Percentiles rank a stretch among this genome's conserved stretches.
phyloP scores from a whole-genome alignment of 1,140 invertebrate species.

The Zaprionus camerounensis region DNA sequence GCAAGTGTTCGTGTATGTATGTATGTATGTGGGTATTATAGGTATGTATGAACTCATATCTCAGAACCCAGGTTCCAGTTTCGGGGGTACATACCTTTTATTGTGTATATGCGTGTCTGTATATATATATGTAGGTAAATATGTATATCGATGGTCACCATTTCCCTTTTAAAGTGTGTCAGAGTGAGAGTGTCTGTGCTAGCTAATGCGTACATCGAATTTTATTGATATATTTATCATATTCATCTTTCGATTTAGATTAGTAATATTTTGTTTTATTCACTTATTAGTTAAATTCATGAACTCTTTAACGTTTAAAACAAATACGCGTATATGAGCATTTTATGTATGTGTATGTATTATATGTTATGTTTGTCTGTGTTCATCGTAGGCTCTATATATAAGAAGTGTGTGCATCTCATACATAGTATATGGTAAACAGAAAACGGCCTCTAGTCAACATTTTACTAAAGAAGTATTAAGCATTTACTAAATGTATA shows the following conservation, averaged over 20 bases:
- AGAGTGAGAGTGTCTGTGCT: conserved; percentile 33
- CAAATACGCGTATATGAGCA: conserved; percentile 49
- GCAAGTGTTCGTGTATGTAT: conserved; percentile 22
- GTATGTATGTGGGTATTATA: neutral
- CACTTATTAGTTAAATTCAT: conserved; percentile 42
- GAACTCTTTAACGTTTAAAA: conserved; percentile 45
- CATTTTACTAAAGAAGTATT: conserved; percentile 52
- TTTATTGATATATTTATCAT: conserved; percentile 46
- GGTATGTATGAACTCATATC: neutral
- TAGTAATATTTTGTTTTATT: conserved; percentile 28
- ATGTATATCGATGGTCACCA: conserved; percentile 77
- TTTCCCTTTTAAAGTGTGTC: conserved; percentile 72
- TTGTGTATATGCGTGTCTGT: conserved; percentile 22
- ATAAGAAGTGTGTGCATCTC: conserved; percentile 35
- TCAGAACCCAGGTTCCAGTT: conserved; percentile 15
- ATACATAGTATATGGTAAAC: conserved; percentile 30
- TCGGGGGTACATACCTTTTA: conserved; percentile 12
- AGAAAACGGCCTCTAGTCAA: conserved; percentile 38
- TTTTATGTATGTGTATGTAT: conserved; percentile 28
- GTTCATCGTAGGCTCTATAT: conserved; percentile 32
- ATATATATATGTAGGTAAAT: conserved; percentile 54
- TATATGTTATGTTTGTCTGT: conserved; percentile 18
- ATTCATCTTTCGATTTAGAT: conserved; percentile 22
- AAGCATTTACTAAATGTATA: conserved; percentile 32
- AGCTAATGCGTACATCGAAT: conserved; percentile 57